Base-by-base conservation (phyloP, 2,888 invertebrate genomes). In the Apeira syringaria region DNA sequence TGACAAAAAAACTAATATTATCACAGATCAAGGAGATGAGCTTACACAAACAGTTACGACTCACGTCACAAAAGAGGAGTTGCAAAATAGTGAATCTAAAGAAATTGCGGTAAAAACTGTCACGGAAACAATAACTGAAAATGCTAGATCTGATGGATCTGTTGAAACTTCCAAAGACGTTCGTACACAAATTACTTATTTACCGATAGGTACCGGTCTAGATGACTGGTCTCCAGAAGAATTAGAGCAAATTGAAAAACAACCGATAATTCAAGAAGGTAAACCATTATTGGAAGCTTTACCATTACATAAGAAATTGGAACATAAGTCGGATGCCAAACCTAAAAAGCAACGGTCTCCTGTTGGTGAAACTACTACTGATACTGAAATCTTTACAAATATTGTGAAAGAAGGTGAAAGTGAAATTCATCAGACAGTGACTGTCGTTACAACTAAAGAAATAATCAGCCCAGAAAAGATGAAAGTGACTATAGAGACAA, bases 201-300 rank as follows among this genome's bases (percentile, higher is more conserved):
- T 90, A 37, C 90, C 90, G 8, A 61, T 79, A 9, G 90, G 90
- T 8, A 85, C 85, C 5, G 68, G 78, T 0, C 58, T 90, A 28
- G 90, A 90, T 41, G 88, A 90, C 53, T 87, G 82, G 81, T 80
- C 89, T 22, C 83, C 87, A 20, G 87, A 88, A 68, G 79, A 86
- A 45, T 58, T 85, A 43, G 80, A 81, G 52, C 73, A 82, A 72
- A 76, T 84, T 22, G 79, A 80, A 54, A 79, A 82, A 59, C 73
- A 79, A 52, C 73, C 80, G 4, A 31, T 60, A 5, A 53, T 42
- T 9, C 54, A 69, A 30, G 78, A 80, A 43, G 62, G 64, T 15
- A 80, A 69, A 53, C 68, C 66, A 2, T 47, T 54, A 20, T 45
- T 72, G 10, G 66, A 64, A 26, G 64, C 74, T 32, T 50, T 81